These are phyloP conservation scores for Allygus modestus DNA, from an alignment of 2,888 invertebrate species.

Conservation along the genomic window DNA sequence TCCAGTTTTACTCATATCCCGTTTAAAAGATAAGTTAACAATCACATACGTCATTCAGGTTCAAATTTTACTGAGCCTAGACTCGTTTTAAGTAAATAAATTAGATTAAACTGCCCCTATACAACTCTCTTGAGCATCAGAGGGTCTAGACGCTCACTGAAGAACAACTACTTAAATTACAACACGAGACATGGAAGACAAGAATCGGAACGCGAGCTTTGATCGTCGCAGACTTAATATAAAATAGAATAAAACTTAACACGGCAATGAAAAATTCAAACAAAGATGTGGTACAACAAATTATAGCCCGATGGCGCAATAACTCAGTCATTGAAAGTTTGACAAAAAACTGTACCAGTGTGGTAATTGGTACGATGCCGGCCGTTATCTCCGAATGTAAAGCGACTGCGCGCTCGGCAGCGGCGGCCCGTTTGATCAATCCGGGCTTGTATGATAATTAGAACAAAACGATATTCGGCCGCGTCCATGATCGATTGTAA, in stretches of 20 bases:
- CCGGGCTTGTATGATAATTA: constrained; percentile 33
- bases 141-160: too few relatives aligned
- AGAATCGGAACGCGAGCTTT: constrained; percentile 14
- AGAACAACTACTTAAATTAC: not conserved
- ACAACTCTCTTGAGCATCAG: too few relatives aligned
- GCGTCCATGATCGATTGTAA: constrained; percentile 24
- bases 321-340: constrained; percentile 35
- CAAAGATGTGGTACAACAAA: constrained; percentile 27
- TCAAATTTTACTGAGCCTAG: too few relatives aligned
- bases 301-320: not conserved
- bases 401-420: not conserved
- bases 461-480: constrained; percentile 47
- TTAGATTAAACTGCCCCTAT: too few relatives aligned
- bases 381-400: constrained; percentile 25
- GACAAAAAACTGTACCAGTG: constrained; percentile 16
- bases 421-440: constrained; percentile 24
- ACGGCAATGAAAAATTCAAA: constrained; percentile 28
- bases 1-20: too few relatives aligned
- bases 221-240: not conserved
- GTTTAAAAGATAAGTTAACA: too few relatives aligned
- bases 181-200: not conserved
- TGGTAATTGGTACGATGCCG: not conserved
- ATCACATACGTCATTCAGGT: too few relatives aligned
- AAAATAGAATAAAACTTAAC: constrained; percentile 17
- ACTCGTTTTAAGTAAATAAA: too few relatives aligned